Evolutionary conservation across 1,140 invertebrate genomes (phyloP).

Genomic region (Drosophila sucinea): DNA sequence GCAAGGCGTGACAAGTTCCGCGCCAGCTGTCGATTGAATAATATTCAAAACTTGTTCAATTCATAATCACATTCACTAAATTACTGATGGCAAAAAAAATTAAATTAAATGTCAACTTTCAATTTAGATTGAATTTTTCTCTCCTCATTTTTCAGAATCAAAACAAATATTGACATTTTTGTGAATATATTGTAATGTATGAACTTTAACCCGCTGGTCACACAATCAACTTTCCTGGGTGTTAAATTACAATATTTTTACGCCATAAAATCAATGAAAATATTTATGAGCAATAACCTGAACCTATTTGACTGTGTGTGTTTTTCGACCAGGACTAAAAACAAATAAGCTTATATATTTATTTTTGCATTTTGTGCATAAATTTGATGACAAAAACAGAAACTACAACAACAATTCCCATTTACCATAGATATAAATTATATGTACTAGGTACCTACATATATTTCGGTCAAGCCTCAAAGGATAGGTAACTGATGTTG

Average conservation of each 20-base stretch:
- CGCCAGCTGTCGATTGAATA: constrained; percentile 30
- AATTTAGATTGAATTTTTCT: constrained; percentile 24
- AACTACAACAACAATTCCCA: background rate
- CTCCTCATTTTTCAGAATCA: background rate
- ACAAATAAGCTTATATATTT: constrained; percentile 8
- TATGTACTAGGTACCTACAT: background rate
- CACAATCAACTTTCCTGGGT: background rate
- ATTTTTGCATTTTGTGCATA: constrained; percentile 10
- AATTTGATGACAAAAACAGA: constrained; percentile 11
- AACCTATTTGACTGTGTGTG: background rate
- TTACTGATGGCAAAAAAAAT: background rate
- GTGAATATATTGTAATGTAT: background rate
- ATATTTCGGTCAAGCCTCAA: background rate
- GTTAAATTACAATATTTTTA: constrained; percentile 12
- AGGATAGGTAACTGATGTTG: background rate
- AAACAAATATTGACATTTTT: background rate
- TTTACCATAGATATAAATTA: constrained; percentile 2
- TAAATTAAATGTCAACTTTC: background rate
- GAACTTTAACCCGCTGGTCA: background rate
- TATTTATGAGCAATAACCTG: constrained; percentile 9
- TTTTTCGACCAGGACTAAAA: constrained; percentile 4
- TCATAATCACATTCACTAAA: background rate
- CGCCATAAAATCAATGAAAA: constrained; percentile 14
- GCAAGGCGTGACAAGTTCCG: constrained; percentile 3
- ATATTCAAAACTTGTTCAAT: background rate